Evolutionary conservation across 2,113 vertebrate genomes (phyloP), one percentile per base, ranked within the genome.

Genomic region (Gasterosteus aculeatus): DNA sequence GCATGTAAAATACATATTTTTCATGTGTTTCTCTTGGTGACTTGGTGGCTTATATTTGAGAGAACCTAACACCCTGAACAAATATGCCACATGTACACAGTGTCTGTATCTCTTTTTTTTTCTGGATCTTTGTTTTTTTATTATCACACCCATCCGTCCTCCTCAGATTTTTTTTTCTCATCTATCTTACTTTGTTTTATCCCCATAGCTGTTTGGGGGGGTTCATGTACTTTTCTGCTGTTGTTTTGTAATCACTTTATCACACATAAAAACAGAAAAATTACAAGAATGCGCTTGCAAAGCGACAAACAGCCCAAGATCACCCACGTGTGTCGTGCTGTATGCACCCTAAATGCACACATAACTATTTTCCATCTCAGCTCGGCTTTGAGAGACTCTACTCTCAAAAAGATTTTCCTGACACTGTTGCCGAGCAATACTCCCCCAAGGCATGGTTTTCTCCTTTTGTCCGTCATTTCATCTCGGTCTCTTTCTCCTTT

Each of bases 381-480:
- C 71, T 77, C 18, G 8, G 60, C 69, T 79, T 47, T 63, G 67
- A 53, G 16, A 75, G 71, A 29, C 41, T 10, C 39, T 61, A 0
- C 66, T 62, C 72, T 71, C 44, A 1, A 33, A 33, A 75, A 73
- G 76, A 81, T 68, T 46, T 60, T 70, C 69, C 64, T 70, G 71
- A 78, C 51, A 49, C 64, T 35, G 70, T 62, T 74, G 53, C 78
- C 42, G 75, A 80, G 73, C 65, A 51, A 69, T 80, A 82, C 85
- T 75, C 80, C 87, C 69, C 56, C 75, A 49, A 83, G 82, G 85
- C 87, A 72, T 67, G 33, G 16, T 46, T 35, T 80, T 75, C 69
- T 77, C 31, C 78, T 78, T 82, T 75, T 59, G 63, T 88, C 87
- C 66, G 69, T 69, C 79, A 78, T 69, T 70, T 82, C 81, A 75